phyloP scores from a whole-genome alignment of 2,113 vertebrate genomes.

The Baryphthengus martii region DNA sequence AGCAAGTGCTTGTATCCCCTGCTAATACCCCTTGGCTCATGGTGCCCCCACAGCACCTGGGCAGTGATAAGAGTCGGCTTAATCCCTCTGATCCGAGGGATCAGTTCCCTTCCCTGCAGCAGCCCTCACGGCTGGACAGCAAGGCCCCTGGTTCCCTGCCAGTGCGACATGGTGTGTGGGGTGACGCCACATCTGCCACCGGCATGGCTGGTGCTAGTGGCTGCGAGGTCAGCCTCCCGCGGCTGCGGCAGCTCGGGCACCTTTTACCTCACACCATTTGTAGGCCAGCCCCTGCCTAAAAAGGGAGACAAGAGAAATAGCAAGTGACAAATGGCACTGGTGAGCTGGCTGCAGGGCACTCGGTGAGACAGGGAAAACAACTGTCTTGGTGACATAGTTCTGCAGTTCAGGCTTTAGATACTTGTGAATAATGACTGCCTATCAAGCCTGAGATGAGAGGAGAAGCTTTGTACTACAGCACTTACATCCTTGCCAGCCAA shows the following conservation, averaged over 20 bases:
- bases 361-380: accelerated
- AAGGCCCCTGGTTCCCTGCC: not conserved
- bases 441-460: not conserved
- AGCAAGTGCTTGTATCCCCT: not conserved
- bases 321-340: not conserved
- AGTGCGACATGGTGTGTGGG: accelerated
- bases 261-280: accelerated
- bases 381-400: not conserved
- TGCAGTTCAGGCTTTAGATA: not conserved
- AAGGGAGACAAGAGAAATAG: not conserved
- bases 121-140: accelerated
- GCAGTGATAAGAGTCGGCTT: not conserved
- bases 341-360: not conserved
- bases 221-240: accelerated
- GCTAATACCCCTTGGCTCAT: not conserved
- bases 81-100: not conserved
- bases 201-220: accelerated
- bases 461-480: not conserved
- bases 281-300: not conserved
- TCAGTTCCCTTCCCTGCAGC: not conserved
- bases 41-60: accelerated
- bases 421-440: not conserved
- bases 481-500: not conserved
- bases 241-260: accelerated
- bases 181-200: not conserved